These are phyloP conservation scores for Lepus americanus DNA, from an alignment of 2,113 vertebrate species.

Conservation along the genomic window DNA sequence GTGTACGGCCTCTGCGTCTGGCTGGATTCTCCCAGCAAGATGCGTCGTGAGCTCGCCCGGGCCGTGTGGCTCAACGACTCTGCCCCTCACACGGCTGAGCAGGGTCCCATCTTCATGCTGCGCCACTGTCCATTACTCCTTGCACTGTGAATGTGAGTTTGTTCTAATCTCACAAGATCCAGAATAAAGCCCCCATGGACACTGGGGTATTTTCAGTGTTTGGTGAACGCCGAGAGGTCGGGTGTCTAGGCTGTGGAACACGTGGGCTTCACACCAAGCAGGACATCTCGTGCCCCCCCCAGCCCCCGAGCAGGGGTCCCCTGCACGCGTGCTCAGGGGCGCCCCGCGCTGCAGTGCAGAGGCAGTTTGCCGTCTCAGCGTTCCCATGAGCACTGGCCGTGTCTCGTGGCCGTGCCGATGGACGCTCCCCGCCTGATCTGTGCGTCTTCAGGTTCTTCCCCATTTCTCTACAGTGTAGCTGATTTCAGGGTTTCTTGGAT, in stretches of 20 bases:
- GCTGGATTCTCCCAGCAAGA: neutral
- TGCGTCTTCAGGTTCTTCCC: accelerated
- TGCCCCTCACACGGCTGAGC: accelerated
- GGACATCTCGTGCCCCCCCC: too few relatives aligned
- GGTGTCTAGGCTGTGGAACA: too few relatives aligned
- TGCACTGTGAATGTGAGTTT: neutral
- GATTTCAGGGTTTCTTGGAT: neutral
- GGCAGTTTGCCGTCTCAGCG: too few relatives aligned
- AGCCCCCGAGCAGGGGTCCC: too few relatives aligned
- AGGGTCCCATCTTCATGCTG: too few relatives aligned
- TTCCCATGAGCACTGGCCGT: too few relatives aligned
- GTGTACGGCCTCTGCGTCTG: neutral
- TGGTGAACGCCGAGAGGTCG: neutral
- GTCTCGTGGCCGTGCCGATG: too few relatives aligned
- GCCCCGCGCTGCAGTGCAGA: too few relatives aligned
- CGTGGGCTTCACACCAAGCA: neutral
- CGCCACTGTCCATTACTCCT: neutral
- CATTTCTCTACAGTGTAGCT: neutral
- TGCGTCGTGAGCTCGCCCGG: too few relatives aligned
- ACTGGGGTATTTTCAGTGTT: too few relatives aligned
- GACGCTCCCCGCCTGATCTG: too few relatives aligned
- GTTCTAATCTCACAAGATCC: neutral
- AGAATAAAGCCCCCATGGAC: neutral
- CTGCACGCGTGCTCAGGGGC: too few relatives aligned
- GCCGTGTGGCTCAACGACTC: accelerated